phyloP scores from a whole-genome alignment of 2,113 vertebrate genomes.

The Hippocampus barbouri region DNA sequence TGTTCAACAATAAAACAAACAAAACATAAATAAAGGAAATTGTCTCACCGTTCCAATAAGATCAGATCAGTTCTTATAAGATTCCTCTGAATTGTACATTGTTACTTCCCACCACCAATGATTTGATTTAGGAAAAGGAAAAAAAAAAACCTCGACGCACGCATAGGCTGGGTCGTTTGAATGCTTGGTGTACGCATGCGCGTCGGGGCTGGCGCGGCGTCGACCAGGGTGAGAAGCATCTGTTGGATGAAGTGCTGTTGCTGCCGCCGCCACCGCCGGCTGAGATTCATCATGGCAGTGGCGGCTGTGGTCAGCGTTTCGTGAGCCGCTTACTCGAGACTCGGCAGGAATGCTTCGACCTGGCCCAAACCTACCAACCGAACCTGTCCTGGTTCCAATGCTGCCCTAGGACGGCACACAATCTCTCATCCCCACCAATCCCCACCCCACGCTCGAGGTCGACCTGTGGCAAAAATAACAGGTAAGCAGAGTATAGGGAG shows the following conservation, averaged over 20 bases:
- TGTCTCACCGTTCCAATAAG: too few species aligned
- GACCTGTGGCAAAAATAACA: constrained; percentile 76
- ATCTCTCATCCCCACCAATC: background rate
- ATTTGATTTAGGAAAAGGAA: background rate
- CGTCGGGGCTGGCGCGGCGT: constrained; percentile 72
- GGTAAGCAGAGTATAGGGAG: constrained; percentile 72
- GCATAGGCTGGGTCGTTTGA: background rate
- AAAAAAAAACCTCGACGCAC: background rate
- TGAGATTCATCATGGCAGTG: constrained; percentile 99
- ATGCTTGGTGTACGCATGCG: constrained; percentile 77
- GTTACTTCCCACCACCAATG: background rate
- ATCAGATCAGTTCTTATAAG: too few species aligned
- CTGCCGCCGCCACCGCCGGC: constrained; percentile 49
- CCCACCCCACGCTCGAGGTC: constrained; percentile 67
- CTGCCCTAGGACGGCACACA: background rate
- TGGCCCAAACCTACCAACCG: constrained; percentile 82
- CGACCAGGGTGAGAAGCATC: constrained; percentile 88
- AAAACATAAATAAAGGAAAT: too few species aligned
- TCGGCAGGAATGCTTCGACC: constrained; percentile 80
- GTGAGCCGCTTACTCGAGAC: constrained; percentile 86
- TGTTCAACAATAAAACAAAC: too few species aligned
- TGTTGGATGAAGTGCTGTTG: constrained; percentile 73
- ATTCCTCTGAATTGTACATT: too few species aligned
- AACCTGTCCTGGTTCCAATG: background rate
- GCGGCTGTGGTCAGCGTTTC: constrained; percentile 85